Base-by-base conservation (phyloP, 2,888 invertebrate genomes). In the Platycheirus rosarum region DNA sequence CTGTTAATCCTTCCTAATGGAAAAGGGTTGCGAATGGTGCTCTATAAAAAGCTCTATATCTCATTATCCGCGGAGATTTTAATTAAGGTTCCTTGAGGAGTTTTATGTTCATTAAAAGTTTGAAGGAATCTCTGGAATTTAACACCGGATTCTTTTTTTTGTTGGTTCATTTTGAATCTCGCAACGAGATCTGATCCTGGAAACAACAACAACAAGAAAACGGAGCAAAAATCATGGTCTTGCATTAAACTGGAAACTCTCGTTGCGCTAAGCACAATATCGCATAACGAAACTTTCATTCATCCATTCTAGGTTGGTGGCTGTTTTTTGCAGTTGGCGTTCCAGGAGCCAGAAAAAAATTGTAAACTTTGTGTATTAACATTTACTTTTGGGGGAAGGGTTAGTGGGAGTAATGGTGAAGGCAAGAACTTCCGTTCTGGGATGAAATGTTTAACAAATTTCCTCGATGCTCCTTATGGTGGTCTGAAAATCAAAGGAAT, bases 81-180 rank as follows among this genome's bases (percentile, higher is more conserved):
- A 82, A 82, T 82, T 70, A 82, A 82, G 82, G 71, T 82, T 73
- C 77, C 68, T 82, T 73, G 62, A 82, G 77, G 82, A 82, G 82
- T 77, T 82, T 71, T 82, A 53, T 82, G 82, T 82, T 82, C 82
- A 82, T 82, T 82, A 82, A 82, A 82, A 82, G 73, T 82, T 82
- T 73, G 49, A 77, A 57, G 77, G 68, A 82, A 82, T 77, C 66
- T 44, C 29, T 71, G 68, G 63, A 77, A 82, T 82, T 71, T 68
- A 77, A 77, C 77, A 82, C 77, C 37, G 57, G 16, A 49, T 55
- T 77, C 60, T 35, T 55, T 40, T 69, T 53, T 32, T 20, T 29
- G 16, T 14, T 46, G 5, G 11, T 46, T n/a, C 4, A n/a, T n/a
- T 8, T 42, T 11, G 14, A 13, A 35, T 62, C 49, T 74, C 32